Evolutionary conservation across 2,113 vertebrate genomes (phyloP), one percentile per base, ranked within the genome.

Genomic region (Anoura caudifer): DNA sequence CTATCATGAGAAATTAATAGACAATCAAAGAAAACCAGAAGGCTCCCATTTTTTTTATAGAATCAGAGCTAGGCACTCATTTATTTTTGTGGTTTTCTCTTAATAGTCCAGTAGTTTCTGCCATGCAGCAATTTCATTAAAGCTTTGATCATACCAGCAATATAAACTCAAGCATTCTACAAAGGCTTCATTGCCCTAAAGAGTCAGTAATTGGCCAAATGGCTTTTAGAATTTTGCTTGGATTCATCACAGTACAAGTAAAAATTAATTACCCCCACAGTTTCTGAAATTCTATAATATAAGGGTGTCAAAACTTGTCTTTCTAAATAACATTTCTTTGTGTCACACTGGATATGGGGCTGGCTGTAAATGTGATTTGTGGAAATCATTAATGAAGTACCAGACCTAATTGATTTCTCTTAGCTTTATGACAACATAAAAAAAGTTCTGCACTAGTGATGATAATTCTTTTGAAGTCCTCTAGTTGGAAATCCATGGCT

Each of bases 331-430:
- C 93, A 96, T 82, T 96, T 97, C 97, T 93, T 97, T 96, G 94
- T 85, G 79, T 95, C 97, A 98, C 91, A 95, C 87, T 97, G 96
- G 97, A 97, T 98, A 91, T 94, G 97, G 97, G 77, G 45, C 70
- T 98, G 98, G 96, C 97, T 94, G 76, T 99, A 98, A 99, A 98
- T 95, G 97, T 98, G 98, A 99, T 99, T 99, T 99, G 98, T 98
- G 97, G 97, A 97, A 97, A 97, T 95, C 98, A 95, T 98, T 99
- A 99, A 98, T 98, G 98, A 98, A 98, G 95, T 97, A 95, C 96
- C 96, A 98, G 98, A 98, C 96, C 98, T 99, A 98, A 98, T 98
- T 98, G 98, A 98, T 98, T 98, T 98, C 97, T 97, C 67, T 98
- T 98, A 98, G 97, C 97, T 98, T 98, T 98, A 98, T 97, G 98